Conservation (phyloP, 2,797 vertebrate genomes). For the Enteromius mattozi region DNA sequence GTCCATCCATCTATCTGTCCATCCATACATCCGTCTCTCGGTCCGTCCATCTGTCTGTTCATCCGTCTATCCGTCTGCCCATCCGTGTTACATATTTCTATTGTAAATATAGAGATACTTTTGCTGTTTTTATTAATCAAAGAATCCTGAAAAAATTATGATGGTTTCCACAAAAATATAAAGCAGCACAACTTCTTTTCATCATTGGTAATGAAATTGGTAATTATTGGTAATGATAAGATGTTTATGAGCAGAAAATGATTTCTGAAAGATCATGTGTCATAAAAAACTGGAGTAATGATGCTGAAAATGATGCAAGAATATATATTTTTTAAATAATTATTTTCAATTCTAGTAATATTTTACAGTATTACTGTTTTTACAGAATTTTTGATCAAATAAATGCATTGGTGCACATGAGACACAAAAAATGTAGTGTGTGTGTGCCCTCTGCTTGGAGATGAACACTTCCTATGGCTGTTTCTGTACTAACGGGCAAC, state of each 20-base stretch:
- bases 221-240: background rate
- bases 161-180: background rate
- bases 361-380: background rate
- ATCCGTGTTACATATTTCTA: too few species aligned
- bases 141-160: background rate
- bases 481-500: background rate
- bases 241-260: background rate
- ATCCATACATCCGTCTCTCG: too few species aligned
- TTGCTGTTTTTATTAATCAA: background rate
- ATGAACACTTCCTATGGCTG: background rate
- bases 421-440: too few species aligned
- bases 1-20: too few species aligned
- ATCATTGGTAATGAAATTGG: too few species aligned
- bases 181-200: background rate
- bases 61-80: too few species aligned
- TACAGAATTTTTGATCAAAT: background rate
- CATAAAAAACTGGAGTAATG: background rate
- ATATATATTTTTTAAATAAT: background rate
- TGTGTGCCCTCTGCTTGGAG: conserved; percentile 35
- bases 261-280: background rate
- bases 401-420: background rate
- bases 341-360: background rate
- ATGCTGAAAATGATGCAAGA: background rate
- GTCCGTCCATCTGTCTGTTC: too few species aligned
- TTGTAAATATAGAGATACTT: background rate